Percentiles rank a stretch among this genome's conserved stretches.
Conservation (phyloP, 37 sponge, comb jelly and placozoan genomes). For the Chondrilla cf. caribensis region DNA sequence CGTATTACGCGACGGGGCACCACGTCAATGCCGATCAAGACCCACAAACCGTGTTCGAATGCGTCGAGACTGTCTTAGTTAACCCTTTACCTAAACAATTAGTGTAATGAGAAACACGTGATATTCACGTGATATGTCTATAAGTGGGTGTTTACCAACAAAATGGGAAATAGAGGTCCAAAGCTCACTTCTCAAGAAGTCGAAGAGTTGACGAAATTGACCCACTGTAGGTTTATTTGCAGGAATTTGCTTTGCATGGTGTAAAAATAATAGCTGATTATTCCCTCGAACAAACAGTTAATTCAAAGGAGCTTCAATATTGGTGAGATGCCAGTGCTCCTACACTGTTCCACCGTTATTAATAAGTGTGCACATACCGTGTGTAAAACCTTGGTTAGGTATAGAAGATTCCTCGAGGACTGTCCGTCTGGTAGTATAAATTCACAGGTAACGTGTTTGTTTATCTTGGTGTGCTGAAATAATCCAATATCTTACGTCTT, state of each 20-base stretch:
- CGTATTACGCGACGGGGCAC: constrained; percentile 54
- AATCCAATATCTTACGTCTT: too few relatives aligned
- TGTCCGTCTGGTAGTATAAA: constrained; percentile 70
- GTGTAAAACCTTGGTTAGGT: constrained; percentile 57
- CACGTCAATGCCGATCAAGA: constrained; percentile 92
- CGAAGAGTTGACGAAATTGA: constrained; percentile 49
- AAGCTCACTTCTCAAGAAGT: constrained; percentile 48
- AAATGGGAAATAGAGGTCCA: constrained; percentile 70
- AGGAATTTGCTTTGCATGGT: too few relatives aligned
- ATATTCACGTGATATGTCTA: not conserved
- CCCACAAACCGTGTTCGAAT: constrained; percentile 86
- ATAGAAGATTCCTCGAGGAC: constrained; percentile 70
- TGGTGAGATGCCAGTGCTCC: constrained; percentile 34
- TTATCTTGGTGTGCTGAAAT: too few relatives aligned
- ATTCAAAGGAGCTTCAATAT: constrained; percentile 55
- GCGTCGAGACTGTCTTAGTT: constrained; percentile 71
- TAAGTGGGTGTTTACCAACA: too few relatives aligned
- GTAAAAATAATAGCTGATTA: too few relatives aligned
- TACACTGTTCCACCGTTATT: too few relatives aligned
- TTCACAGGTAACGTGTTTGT: constrained; percentile 39
- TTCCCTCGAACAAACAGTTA: too few relatives aligned
- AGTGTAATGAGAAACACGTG: not conserved
- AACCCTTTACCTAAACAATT: constrained; percentile 69
- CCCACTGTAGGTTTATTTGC: constrained; percentile 74
- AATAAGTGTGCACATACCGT: too few relatives aligned